phyloP scores from a whole-genome alignment of 2,797 vertebrate genomes.

The Falco rusticolus region DNA sequence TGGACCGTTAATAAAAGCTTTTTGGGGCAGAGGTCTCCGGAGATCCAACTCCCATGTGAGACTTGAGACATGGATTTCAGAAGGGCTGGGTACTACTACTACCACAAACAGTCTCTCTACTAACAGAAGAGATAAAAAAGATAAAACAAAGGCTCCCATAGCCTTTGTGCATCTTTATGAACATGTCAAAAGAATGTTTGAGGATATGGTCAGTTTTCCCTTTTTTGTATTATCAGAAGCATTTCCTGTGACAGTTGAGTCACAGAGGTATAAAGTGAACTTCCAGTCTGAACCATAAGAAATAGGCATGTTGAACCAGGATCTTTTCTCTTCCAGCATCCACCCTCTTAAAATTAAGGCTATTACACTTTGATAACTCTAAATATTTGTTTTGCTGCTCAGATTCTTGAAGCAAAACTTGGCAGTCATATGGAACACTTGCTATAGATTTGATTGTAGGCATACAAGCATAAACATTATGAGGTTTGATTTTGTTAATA shows the following conservation, averaged over 20 bases:
- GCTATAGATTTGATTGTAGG: not conserved
- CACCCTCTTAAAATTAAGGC: not conserved
- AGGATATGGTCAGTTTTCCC: not conserved
- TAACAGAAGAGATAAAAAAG: not conserved
- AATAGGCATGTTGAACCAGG: not conserved
- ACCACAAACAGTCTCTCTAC: not conserved
- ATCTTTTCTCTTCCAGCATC: not conserved
- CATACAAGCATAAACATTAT: not conserved
- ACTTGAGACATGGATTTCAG: not conserved
- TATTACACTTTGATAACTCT: not conserved
- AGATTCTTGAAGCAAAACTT: not conserved
- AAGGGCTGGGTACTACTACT: not conserved
- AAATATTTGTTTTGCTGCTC: not conserved
- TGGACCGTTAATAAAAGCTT: not conserved
- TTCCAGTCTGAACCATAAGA: not conserved
- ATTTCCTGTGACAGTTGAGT: not conserved
- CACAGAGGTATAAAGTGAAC: not conserved
- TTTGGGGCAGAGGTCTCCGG: not conserved
- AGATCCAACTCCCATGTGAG: not conserved
- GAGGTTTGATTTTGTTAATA: not conserved
- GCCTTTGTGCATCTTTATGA: not conserved
- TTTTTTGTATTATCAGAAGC: not conserved
- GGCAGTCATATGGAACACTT: not conserved
- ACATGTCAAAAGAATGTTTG: not conserved
- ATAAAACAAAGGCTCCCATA: not conserved